Percentiles rank a stretch among this genome's conserved stretches.
phyloP scores from a whole-genome alignment of 64 coral and sea anemone genomes.

The Stichodactyla mertensii region DNA sequence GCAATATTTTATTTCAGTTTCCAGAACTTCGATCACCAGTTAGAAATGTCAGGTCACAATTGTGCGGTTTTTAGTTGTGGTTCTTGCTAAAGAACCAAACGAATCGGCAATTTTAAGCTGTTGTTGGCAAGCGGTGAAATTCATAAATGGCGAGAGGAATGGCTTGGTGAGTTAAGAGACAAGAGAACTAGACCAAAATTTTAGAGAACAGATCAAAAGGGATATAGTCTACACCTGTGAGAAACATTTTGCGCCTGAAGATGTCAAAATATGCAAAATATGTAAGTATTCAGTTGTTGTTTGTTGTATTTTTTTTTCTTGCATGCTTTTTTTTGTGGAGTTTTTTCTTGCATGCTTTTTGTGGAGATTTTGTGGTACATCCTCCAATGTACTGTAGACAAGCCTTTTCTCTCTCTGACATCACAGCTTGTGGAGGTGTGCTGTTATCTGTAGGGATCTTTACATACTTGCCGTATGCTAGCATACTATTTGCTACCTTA shows the following conservation, averaged over 20 bases:
- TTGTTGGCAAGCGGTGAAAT: neutral
- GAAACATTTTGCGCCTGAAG: neutral
- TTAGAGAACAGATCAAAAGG: neutral
- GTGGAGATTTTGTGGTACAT: neutral
- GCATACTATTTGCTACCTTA: too few species aligned
- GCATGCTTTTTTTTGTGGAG: neutral
- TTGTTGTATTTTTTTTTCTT: neutral
- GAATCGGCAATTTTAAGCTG: constrained; percentile 3
- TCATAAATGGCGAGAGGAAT: neutral
- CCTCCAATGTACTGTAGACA: neutral
- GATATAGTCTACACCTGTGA: neutral
- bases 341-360: neutral
- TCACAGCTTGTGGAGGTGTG: too few species aligned
- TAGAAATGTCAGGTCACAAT: constrained; percentile 21
- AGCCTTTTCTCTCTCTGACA: too few species aligned
- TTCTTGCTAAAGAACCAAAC: constrained; percentile 25
- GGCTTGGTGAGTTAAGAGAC: neutral
- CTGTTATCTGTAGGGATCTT: too few species aligned
- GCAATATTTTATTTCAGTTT: constrained; percentile 2
- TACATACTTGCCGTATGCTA: too few species aligned
- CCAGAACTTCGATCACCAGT: neutral
- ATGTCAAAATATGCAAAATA: neutral
- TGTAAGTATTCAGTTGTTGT: neutral
- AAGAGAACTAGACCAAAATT: neutral
- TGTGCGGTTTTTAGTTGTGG: constrained; percentile 30